Conservation (phyloP, 2,888 invertebrate species). For the Philereme transversata region DNA sequence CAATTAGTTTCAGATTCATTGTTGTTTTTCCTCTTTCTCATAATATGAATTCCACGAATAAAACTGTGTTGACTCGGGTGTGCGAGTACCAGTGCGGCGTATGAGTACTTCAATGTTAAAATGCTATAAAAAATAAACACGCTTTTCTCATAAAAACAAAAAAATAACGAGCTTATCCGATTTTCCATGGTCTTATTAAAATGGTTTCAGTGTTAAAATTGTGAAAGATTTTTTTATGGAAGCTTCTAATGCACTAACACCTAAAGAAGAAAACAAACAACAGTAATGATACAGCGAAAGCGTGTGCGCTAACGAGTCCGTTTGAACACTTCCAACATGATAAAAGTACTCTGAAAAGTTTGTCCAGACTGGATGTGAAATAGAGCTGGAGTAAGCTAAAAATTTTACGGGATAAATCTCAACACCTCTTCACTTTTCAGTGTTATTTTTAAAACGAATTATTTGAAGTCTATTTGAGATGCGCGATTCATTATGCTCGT, state of each 20-base stretch:
- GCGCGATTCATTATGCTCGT: conserved; percentile 72
- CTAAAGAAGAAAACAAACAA: conserved; percentile 33
- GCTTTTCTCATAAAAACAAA: conserved; percentile 28
- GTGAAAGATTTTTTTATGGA: conserved; percentile 3
- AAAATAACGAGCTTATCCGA: conserved; percentile 23
- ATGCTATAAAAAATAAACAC: conserved; percentile 37
- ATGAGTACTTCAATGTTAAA: conserved; percentile 36
- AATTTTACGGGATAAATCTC: conserved; percentile 42
- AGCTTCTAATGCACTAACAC: conserved; percentile 7
- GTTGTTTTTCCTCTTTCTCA: conserved; percentile 46
- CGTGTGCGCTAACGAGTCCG: conserved; percentile 48
- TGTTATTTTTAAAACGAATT: conserved; percentile 54
- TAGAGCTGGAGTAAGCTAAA: conserved; percentile 39
- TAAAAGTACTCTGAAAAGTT: conserved; percentile 47
- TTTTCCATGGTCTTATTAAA: conserved; percentile 18
- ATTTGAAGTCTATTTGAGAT: conserved; percentile 69
- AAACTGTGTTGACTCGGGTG: conserved; percentile 35
- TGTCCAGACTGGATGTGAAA: conserved; percentile 42
- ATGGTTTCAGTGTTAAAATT: background rate
- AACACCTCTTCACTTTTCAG: conserved; percentile 43
- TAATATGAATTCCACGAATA: conserved; percentile 39
- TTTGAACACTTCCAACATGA: conserved; percentile 44
- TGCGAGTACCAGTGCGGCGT: conserved; percentile 28
- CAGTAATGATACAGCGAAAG: conserved; percentile 36
- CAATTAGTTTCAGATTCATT: conserved; percentile 59